phyloP scores from a whole-genome alignment of 1,140 invertebrate species.

The Hyposmocoma kahamanoa region DNA sequence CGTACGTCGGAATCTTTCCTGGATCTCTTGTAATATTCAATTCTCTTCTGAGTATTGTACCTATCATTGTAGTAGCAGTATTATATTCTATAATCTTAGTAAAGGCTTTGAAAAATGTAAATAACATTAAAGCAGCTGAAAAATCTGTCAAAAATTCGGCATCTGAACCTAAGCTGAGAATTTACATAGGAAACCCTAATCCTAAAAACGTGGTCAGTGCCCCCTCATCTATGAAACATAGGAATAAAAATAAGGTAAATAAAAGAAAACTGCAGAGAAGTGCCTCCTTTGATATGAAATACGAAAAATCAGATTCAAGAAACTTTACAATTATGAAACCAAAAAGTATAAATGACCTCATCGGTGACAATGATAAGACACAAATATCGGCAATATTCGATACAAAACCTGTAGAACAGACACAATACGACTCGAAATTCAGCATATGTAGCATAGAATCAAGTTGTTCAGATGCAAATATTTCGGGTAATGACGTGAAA shows the following conservation, averaged over 20 bases:
- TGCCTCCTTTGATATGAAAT: constrained; percentile 37
- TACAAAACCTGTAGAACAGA: not conserved
- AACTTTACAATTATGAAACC: constrained; percentile 21
- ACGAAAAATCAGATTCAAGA: constrained; percentile 16
- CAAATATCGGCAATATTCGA: constrained; percentile 13
- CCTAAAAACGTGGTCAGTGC: constrained; percentile 17
- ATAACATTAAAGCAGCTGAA: constrained; percentile 42
- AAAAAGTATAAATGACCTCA: constrained; percentile 36
- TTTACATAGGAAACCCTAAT: constrained; percentile 39
- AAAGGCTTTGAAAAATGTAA: constrained; percentile 67
- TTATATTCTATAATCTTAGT: constrained; percentile 74
- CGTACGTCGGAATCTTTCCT: constrained; percentile 71
- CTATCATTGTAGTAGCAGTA: constrained; percentile 66
- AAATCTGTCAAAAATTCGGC: constrained; percentile 28
- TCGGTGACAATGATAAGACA: constrained; percentile 14
- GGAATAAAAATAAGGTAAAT: constrained; percentile 9
- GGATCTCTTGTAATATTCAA: constrained; percentile 68
- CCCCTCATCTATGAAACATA: constrained; percentile 26
- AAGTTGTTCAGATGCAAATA: constrained; percentile 14
- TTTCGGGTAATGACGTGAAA: constrained; percentile 5
- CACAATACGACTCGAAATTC: constrained; percentile 19
- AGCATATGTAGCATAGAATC: constrained; percentile 38
- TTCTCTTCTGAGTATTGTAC: constrained; percentile 69
- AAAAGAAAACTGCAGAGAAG: constrained; percentile 36
- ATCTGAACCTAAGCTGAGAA: constrained; percentile 40